phyloP scores from a whole-genome alignment of 2,888 invertebrate species.

The Oligia fasciuncula region DNA sequence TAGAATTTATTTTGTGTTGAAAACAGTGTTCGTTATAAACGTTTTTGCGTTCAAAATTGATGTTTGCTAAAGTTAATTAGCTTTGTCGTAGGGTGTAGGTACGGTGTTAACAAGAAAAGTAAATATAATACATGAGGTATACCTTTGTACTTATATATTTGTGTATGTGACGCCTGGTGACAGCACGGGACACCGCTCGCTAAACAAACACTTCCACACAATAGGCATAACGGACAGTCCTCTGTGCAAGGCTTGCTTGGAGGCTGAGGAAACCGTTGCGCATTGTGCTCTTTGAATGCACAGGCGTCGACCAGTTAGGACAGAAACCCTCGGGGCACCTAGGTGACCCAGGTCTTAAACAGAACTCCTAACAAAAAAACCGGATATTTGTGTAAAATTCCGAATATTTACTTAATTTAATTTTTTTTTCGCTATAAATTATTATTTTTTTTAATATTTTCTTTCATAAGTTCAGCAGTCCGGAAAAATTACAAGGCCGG shows the following conservation, averaged over 20 bases:
- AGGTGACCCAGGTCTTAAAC: too few species aligned
- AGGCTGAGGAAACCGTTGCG: too few species aligned
- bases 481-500: not conserved
- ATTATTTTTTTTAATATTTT: not conserved
- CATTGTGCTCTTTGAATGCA: too few species aligned
- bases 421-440: not conserved
- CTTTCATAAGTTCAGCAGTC: not conserved
- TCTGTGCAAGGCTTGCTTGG: too few species aligned
- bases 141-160: too few species aligned
- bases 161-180: too few species aligned
- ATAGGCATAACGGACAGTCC: too few species aligned
- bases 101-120: slow-evolving; percentile 11
- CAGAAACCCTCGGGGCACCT: too few species aligned
- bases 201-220: too few species aligned
- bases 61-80: slow-evolving; percentile 51
- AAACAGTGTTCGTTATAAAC: slow-evolving; percentile 34
- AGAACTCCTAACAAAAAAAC: not conserved
- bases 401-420: not conserved
- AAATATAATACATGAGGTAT: not conserved
- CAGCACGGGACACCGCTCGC: too few species aligned
- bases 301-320: too few species aligned
- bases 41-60: slow-evolving; percentile 33
- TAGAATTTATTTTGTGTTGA: slow-evolving; percentile 56
- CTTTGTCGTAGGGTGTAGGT: slow-evolving; percentile 9
- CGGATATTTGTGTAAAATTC: not conserved